Evolutionary conservation across 2,113 vertebrate species (phyloP).

Genomic region (Deroptyus accipitrinus): DNA sequence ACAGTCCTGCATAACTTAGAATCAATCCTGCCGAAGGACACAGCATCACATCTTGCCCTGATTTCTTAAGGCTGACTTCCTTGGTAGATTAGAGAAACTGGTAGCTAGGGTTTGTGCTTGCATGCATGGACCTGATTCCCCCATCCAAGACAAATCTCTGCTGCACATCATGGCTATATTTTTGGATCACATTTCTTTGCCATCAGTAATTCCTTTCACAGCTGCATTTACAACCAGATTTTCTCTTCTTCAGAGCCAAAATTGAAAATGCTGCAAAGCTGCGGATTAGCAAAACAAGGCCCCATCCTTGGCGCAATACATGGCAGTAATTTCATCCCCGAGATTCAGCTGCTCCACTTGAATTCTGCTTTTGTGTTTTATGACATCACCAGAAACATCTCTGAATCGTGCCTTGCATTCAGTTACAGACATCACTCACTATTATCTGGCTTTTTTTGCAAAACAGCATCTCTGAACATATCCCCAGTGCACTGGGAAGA

Average conservation of each 20-base stretch:
- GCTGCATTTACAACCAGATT: neutral
- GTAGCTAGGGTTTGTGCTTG: fast-evolving
- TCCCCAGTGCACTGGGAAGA: neutral
- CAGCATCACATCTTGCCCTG: neutral
- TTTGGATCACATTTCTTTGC: neutral
- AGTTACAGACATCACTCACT: neutral
- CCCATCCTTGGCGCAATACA: neutral
- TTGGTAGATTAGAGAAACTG: neutral
- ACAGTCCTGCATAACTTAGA: neutral
- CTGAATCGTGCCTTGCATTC: neutral
- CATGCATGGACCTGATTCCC: fast-evolving
- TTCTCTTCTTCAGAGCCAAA: neutral
- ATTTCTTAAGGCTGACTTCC: neutral
- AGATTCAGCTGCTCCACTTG: neutral
- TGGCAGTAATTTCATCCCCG: neutral
- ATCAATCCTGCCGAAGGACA: neutral
- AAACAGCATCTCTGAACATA: neutral
- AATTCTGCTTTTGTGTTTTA: slow-evolving; percentile 29
- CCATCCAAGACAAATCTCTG: neutral
- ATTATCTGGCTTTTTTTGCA: neutral
- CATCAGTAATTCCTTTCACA: neutral
- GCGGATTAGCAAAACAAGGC: neutral
- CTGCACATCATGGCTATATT: neutral
- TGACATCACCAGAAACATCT: neutral
- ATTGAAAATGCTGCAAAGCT: neutral